Percentiles rank a stretch among this genome's conserved stretches.
Conservation (phyloP, 2,797 vertebrate genomes). For the Calcarius lapponicus region DNA sequence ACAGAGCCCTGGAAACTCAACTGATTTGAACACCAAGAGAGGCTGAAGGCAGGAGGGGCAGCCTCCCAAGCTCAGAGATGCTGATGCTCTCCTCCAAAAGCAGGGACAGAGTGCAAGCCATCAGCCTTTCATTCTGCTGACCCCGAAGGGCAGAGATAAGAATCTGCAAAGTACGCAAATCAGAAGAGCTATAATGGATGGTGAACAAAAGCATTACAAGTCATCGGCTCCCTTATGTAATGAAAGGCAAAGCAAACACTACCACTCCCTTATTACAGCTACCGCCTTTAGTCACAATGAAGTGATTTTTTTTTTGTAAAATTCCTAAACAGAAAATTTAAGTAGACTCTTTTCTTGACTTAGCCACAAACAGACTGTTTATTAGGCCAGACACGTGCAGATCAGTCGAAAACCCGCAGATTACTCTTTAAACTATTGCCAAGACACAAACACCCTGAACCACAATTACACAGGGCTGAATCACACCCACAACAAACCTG, state of each 20-base stretch:
- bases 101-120: background rate
- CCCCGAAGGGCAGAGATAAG: background rate
- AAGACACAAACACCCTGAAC: background rate
- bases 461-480: background rate
- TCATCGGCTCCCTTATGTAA: background rate
- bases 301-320: background rate
- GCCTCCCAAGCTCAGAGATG: background rate
- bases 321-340: background rate
- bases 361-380: background rate
- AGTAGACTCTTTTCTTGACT: background rate
- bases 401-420: background rate
- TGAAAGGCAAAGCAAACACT: background rate
- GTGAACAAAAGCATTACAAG: background rate
- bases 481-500: background rate
- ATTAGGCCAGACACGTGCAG: accelerated
- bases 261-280: background rate
- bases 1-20: background rate
- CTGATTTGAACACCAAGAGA: background rate
- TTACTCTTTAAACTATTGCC: background rate
- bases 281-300: background rate
- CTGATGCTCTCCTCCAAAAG: background rate
- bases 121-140: background rate
- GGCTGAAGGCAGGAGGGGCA: background rate
- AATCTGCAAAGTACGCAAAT: background rate
- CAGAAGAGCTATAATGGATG: background rate